These are phyloP conservation scores for Tetragonisca angustula DNA, from an alignment of 2,888 invertebrate genomes.

Conservation along the genomic window DNA sequence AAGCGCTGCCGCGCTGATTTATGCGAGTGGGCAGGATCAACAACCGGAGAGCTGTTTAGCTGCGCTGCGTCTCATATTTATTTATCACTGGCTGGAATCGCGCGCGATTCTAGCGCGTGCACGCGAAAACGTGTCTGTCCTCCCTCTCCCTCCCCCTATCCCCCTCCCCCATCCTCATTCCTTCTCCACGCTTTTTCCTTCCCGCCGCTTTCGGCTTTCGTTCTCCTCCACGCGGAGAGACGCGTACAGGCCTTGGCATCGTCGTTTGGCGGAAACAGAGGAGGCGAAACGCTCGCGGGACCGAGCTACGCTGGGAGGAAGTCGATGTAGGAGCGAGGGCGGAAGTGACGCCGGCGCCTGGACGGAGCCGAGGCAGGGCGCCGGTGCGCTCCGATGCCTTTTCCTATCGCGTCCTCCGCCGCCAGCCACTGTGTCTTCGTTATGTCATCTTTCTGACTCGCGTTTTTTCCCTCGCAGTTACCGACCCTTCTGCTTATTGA, in stretches of 20 bases:
- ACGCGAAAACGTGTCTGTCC: conserved; percentile 49
- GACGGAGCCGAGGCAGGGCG: conserved; percentile 82
- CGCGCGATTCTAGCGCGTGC: conserved; percentile 76
- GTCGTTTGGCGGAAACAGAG: not conserved
- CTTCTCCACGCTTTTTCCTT: conserved; percentile 2
- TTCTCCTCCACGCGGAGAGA: not conserved
- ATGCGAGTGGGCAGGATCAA: conserved; percentile 75
- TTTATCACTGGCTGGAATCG: conserved; percentile 70
- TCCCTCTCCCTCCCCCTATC: conserved; percentile 14
- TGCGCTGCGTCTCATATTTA: conserved; percentile 77
- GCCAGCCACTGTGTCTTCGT: conserved; percentile 82
- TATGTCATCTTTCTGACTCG: conserved; percentile 81
- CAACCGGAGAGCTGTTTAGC: conserved; percentile 76
- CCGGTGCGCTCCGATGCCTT: conserved; percentile 83
- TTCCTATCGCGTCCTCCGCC: conserved; percentile 77
- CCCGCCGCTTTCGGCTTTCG: conserved; percentile 37
- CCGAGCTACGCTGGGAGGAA: conserved; percentile 49
- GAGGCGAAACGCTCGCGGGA: conserved; percentile 46
- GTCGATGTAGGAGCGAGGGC: conserved; percentile 71
- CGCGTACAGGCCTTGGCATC: not conserved
- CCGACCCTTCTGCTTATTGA: conserved; percentile 23
- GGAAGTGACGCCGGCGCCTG: conserved; percentile 84
- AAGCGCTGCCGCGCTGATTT: conserved; percentile 66
- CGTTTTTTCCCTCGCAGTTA: conserved; percentile 63
- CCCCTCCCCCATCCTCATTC: not conserved